A percentile compares a stretch with the other conserved stretches of the same genome.
phyloP scores from a whole-genome alignment of 2,888 invertebrate genomes.

The Malachius bipustulatus region DNA sequence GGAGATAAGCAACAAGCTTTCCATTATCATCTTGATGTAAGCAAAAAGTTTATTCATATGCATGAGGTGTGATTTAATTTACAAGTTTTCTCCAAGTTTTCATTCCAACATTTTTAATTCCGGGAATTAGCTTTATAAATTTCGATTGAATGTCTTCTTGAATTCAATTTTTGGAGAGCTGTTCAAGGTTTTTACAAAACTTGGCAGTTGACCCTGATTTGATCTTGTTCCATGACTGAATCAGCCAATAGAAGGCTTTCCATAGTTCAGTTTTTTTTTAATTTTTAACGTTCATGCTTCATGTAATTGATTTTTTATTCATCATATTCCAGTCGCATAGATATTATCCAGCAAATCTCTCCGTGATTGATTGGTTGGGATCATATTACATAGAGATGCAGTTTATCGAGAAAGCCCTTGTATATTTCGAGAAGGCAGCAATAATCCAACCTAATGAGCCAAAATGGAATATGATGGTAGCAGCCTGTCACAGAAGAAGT shows the following conservation, averaged over 20 bases:
- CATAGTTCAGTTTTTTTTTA: no score
- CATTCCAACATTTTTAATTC: no score
- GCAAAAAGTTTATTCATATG: constrained; percentile 20
- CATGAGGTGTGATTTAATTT: constrained; percentile 5
- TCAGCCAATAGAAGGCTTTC: no score
- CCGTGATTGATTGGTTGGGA: constrained; percentile 79
- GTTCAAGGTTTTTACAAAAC: no score
- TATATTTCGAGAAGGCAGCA: constrained; percentile 71
- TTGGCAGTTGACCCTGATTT: no score
- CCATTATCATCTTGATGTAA: constrained; percentile 69
- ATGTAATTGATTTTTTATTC: no score
- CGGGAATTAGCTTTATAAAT: no score
- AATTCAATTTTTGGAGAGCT: no score
- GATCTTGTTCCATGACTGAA: no score
- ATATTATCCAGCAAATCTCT: constrained; percentile 57
- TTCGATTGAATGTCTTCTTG: no score
- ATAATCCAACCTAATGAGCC: constrained; percentile 66
- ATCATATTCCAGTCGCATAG: constrained; percentile 59
- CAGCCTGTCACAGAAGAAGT: constrained; percentile 69
- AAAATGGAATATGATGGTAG: constrained; percentile 76
- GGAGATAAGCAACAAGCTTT: constrained; percentile 87
- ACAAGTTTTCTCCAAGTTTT: constrained; percentile 4
- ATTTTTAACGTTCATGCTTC: no score
- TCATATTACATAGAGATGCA: constrained; percentile 82
- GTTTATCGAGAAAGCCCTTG: constrained; percentile 74